Percentiles rank a stretch among this genome's conserved stretches.
Conservation (phyloP, 2,888 invertebrate genomes). For the Strigamia maritima region DNA sequence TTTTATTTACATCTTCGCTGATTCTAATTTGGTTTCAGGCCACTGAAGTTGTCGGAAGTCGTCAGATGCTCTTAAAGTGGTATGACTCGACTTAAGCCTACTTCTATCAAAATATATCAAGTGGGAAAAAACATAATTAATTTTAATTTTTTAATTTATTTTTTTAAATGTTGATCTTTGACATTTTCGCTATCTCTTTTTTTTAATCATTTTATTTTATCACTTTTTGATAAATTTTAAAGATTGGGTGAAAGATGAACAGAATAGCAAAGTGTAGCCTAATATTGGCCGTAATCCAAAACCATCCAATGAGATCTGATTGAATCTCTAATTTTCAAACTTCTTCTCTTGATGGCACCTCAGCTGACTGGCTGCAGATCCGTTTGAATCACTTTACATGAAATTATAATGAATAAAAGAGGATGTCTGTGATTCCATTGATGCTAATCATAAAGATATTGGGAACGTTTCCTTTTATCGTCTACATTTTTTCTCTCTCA, state of each 20-base stretch:
- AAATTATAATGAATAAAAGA: slow-evolving; percentile 16
- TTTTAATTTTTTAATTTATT: no score
- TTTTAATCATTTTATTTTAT: not conserved
- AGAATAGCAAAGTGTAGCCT: not conserved
- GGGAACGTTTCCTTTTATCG: slow-evolving; percentile 2
- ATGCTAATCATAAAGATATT: slow-evolving; percentile 9
- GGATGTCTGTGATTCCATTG: slow-evolving; percentile 23
- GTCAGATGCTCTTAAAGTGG: not conserved
- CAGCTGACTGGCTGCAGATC: slow-evolving; percentile 16
- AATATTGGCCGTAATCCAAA: not conserved
- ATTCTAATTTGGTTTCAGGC: slow-evolving; percentile 18
- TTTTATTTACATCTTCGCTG: not conserved
- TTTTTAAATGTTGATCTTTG: no score
- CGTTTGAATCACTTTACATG: slow-evolving; percentile 7
- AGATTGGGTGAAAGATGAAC: not conserved
- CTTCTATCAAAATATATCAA: no score
- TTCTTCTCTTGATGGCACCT: not conserved
- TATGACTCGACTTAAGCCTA: not conserved
- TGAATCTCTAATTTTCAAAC: slow-evolving; percentile 15
- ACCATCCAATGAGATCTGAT: not conserved
- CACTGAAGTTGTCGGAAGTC: slow-evolving; percentile 19
- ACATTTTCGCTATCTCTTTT: no score
- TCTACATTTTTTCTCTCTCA: not conserved
- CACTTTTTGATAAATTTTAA: slow-evolving; percentile 2
- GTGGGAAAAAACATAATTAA: no score